Evolutionary conservation across 2,888 invertebrate species (phyloP), one percentile per base, ranked within the genome.

Genomic region (Deroplatys truncata): DNA sequence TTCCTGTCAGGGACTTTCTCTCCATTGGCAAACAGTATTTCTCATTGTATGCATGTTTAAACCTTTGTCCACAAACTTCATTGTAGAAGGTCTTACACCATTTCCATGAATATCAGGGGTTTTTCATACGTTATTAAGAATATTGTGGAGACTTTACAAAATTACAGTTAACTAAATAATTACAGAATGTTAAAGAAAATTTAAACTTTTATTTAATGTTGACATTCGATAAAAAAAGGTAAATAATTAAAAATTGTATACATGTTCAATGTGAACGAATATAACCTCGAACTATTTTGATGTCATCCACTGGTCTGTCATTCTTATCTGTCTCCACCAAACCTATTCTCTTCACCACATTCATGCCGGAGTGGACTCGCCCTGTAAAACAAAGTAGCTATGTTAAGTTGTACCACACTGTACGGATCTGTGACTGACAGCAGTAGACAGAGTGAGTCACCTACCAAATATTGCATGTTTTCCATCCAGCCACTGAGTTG

Each of bases 401-500:
- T 20, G 5, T 20, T 25, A 72, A 29, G 28, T 82, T 83, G 83
- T 83, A 83, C 1, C 25, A n/a, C 25, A 85, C 16, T 82, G 8
- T 82, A 82, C 16, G 31, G 72, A n/a, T 82, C 4, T 72, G 20
- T 20, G 16, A 72, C 0, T 72, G 56, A 72, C 25, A 72, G 25
- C 3, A 20, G 7, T 16, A 20, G 56, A 29, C 9, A 0, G 13
- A 15, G 29, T 43, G 35, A 85, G 28, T 2, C 8, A 90, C 91
- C 92, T 92, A 91, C 98, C 99, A 94, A 99, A 99, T 92, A 99
- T 98, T 3, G 99, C 96, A 93, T 99, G 99, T 93, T 99, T 99
- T 20, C 98, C 98, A 94, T 99, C 99, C 82, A 99, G 94, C 98
- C 99, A 99, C 92, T 99, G 99, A 0, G 99, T 98, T 1, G 99